A percentile compares a stretch with the other conserved stretches of the same genome.
Conservation (phyloP, 2,797 vertebrate species). For the Channallabes apus region DNA sequence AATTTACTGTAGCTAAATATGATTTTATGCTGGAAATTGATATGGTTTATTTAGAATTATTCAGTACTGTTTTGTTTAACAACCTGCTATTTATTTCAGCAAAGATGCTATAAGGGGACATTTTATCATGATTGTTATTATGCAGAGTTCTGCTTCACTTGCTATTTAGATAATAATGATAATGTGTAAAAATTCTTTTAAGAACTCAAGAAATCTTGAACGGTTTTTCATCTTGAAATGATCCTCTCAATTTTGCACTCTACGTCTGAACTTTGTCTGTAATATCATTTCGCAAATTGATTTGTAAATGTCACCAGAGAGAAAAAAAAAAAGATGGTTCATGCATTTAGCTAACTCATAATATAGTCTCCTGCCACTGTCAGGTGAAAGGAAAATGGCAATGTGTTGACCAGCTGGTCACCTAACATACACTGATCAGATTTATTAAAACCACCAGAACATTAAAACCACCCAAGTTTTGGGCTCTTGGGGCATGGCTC, state of each 20-base stretch:
- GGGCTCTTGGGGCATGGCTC: too few species aligned
- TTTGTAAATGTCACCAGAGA: not conserved
- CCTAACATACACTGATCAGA: not conserved
- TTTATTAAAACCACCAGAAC: too few species aligned
- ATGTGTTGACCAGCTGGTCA: not conserved
- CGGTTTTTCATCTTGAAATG: not conserved
- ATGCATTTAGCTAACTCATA: not conserved
- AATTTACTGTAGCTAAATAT: not conserved
- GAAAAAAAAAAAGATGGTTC: not conserved
- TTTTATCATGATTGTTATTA: not conserved
- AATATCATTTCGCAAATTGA: not conserved
- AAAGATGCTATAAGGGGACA: not conserved
- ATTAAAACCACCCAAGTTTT: too few species aligned
- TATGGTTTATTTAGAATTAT: conserved; percentile 2
- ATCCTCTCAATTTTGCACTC: not conserved
- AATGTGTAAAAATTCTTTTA: not conserved
- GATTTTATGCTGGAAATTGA: not conserved
- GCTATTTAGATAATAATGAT: too few species aligned
- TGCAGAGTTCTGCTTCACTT: too few species aligned
- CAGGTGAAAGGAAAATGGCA: not conserved
- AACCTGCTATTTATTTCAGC: not conserved
- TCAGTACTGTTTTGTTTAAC: not conserved
- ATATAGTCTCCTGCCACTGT: not conserved
- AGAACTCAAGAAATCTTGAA: not conserved
- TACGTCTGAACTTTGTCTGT: not conserved